Conservation (phyloP, 2,797 vertebrate species). For the Antrozous pallidus region DNA sequence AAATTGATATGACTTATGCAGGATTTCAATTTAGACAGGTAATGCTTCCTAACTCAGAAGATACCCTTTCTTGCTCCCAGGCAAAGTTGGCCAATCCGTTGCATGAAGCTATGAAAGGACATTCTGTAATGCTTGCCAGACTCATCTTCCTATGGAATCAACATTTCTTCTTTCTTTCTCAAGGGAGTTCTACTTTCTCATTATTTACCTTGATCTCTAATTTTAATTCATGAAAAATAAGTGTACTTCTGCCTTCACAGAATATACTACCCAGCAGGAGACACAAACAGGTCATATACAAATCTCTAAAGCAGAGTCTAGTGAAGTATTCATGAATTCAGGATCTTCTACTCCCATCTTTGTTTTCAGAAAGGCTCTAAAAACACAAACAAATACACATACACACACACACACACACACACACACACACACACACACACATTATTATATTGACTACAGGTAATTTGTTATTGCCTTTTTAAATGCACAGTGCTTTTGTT, state of each 20-base stretch:
- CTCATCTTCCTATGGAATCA: neutral
- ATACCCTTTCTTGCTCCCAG: neutral
- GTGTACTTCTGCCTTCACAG: neutral
- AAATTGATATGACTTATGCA: neutral
- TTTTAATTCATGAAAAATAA: conserved; percentile 42
- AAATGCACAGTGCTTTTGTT: neutral
- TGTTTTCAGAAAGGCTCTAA: conserved; percentile 24
- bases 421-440: too few relatives aligned
- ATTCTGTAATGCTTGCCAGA: neutral
- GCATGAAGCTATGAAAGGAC: neutral
- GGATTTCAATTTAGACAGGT: conserved; percentile 22
- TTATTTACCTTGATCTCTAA: neutral
- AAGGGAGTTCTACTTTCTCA: neutral
- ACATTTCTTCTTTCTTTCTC: conserved; percentile 10
- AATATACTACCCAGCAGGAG: neutral
- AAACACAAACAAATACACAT: too few relatives aligned
- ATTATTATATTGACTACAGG: neutral
- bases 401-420: too few relatives aligned
- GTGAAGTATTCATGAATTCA: neutral
- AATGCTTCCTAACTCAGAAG: neutral
- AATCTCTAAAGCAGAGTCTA: neutral
- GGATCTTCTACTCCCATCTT: neutral
- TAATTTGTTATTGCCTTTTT: neutral
- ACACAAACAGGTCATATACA: neutral
- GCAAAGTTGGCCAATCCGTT: neutral